Conservation (phyloP, 2,888 invertebrate genomes). For the Pseudococcus jackbeardsleyi region DNA sequence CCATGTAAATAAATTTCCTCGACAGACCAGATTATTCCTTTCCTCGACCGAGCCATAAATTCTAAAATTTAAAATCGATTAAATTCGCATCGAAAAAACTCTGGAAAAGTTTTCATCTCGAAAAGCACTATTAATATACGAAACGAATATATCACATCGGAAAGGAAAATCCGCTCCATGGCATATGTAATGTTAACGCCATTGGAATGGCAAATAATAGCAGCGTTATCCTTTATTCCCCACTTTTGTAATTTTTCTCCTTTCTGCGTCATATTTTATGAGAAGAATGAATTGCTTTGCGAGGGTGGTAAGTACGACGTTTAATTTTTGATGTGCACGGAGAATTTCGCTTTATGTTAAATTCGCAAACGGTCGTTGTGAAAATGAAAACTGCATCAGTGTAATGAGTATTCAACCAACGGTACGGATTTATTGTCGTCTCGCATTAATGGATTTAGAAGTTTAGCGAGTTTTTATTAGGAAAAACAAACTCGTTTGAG, state of each 20-base stretch:
- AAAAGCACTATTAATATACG: neutral
- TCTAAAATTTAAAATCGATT: neutral
- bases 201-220: conserved; percentile 2
- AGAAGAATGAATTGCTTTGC: conserved; percentile 29
- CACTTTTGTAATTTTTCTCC: conserved; percentile 30
- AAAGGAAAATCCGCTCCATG: neutral
- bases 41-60: neutral
- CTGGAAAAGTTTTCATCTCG: neutral
- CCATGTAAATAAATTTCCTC: too few species aligned
- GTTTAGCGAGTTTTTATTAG: neutral
- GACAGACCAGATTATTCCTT: too few species aligned
- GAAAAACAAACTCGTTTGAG: neutral
- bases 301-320: conserved; percentile 38
- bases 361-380: neutral
- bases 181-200: neutral
- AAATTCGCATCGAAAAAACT: neutral
- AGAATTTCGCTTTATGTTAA: conserved; percentile 23
- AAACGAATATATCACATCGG: neutral
- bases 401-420: neutral
- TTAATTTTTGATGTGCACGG: conserved; percentile 26
- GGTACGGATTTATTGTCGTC: neutral
- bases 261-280: neutral
- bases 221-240: conserved; percentile 7
- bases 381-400: neutral
- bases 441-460: neutral